These are phyloP conservation scores for Tethya wilhelma DNA, from an alignment of 37 sponge, comb jelly and placozoan species.

Conservation along the genomic window DNA sequence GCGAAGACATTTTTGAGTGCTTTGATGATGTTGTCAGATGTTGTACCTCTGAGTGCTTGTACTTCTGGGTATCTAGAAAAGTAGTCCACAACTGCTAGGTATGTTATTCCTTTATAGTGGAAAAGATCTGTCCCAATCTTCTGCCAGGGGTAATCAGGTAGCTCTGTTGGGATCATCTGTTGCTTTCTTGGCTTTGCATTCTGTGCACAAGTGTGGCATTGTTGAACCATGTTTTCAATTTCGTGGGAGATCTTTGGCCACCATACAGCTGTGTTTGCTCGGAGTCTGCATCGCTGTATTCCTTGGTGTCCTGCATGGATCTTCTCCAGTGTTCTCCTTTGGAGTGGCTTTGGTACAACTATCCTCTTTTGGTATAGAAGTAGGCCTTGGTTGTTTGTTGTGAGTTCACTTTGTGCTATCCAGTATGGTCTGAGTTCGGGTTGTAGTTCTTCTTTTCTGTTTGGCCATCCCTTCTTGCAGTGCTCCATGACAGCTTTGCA, in stretches of 20 bases:
- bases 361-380: slow-evolving; percentile 8
- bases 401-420: slow-evolving; percentile 6
- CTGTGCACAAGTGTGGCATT: slow-evolving; percentile 15
- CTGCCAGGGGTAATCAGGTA: slow-evolving; percentile 60
- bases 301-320: slow-evolving; percentile 55
- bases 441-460: neutral
- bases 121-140: slow-evolving; percentile 40
- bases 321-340: slow-evolving; percentile 23
- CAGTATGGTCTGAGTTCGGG: slow-evolving; percentile 19
- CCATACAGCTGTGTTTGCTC: slow-evolving; percentile 43
- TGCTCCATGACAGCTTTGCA: slow-evolving; percentile 1
- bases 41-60: slow-evolving; percentile 12
- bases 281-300: slow-evolving; percentile 10
- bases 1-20: slow-evolving; percentile 43
- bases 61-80: slow-evolving; percentile 50
- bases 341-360: slow-evolving; percentile 32
- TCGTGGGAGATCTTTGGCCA: slow-evolving; percentile 42
- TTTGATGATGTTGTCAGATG: slow-evolving; percentile 10
- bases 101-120: slow-evolving; percentile 22
- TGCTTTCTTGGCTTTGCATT: neutral
- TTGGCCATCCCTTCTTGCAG: slow-evolving; percentile 29
- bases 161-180: slow-evolving; percentile 22
- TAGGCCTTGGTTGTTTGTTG: neutral
- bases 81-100: slow-evolving; percentile 44
- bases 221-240: slow-evolving; percentile 4